phyloP scores from a whole-genome alignment of 2,113 vertebrate genomes.

The Oreochromis niloticus region DNA sequence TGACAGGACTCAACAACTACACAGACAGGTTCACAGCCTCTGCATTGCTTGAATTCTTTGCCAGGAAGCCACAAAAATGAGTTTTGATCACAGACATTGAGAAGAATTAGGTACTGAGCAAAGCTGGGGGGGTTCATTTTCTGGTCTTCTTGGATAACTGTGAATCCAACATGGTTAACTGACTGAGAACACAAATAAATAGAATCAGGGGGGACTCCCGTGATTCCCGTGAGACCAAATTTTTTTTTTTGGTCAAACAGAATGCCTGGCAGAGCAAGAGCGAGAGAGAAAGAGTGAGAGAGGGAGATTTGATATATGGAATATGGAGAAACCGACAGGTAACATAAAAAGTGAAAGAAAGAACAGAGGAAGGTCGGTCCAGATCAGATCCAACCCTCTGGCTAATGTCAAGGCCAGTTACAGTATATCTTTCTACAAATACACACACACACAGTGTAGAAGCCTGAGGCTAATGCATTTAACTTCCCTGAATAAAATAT shows the following conservation, averaged over 20 bases:
- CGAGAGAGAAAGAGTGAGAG: neutral
- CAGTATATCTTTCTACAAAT: neutral
- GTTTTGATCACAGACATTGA: neutral
- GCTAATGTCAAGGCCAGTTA: conserved; percentile 33
- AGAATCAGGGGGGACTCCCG: neutral
- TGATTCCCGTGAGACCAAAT: neutral
- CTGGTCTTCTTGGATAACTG: neutral
- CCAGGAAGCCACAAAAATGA: neutral
- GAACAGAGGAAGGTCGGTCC: neutral
- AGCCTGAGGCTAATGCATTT: conserved; percentile 18
- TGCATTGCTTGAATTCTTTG: neutral
- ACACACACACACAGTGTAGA: neutral
- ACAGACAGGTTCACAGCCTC: neutral
- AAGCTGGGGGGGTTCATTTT: neutral
- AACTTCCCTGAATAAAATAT: conserved; percentile 30
- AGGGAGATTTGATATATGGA: neutral
- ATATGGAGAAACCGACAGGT: neutral
- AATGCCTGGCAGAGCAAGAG: neutral
- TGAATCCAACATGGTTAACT: too few relatives aligned
- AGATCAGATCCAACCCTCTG: conserved; percentile 13
- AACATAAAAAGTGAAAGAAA: neutral
- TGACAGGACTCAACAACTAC: neutral
- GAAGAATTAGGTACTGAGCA: neutral
- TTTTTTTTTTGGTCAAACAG: neutral
- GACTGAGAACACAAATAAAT: neutral